Base-by-base conservation (phyloP, 1,140 invertebrate genomes). In the Manduca sexta region DNA sequence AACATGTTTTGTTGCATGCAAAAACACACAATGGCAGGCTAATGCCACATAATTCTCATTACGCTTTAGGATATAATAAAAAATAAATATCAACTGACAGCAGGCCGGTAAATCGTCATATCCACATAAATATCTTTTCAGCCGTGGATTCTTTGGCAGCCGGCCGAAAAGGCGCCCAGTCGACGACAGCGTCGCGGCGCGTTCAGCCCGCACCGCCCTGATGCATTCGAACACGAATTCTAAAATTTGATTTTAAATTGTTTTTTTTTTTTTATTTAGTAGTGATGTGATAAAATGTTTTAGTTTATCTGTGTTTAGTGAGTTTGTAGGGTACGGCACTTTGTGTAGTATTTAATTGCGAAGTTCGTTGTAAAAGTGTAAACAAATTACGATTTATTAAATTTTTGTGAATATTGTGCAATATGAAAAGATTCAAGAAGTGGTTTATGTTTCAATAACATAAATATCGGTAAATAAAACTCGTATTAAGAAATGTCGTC, bases 101-200 rank as follows among this genome's bases (percentile, higher is more conserved):
- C 54, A 41, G 38, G 52, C 46, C 52, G 49, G 52, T 70, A 64
- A 74, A 75, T 64, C 68, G 63, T 70, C 73, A 74, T 83, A 79
- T 76, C 69, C 65, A 84, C 70, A 81, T 70, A 79, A 82, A 84
- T 84, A 82, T 78, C 72, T 84, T 82, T 78, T 80, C 78, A 78
- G 77, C 57, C 69, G 68, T 74, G 67, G 70, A 79, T 72, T 75
- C 73, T 72, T 77, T 82, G 81, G 78, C 81, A 81, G 67, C 50
- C 69, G 67, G 70, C 78, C 78, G 76, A 76, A 72, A 61, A 52
- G 64, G 67, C 63, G 64, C 60, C 69, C 81, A 84, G 81, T 84
- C 74, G 71, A 72, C 69, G 69, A 67, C 64, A 61, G 67, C 60
- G 71, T 52, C 58, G 72, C 67, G 77, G 60, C 66, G 78, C 70